Percentiles rank a stretch among this genome's conserved stretches.
Conservation (phyloP, 2,888 invertebrate species). For the Phragmatobia fuliginosa region DNA sequence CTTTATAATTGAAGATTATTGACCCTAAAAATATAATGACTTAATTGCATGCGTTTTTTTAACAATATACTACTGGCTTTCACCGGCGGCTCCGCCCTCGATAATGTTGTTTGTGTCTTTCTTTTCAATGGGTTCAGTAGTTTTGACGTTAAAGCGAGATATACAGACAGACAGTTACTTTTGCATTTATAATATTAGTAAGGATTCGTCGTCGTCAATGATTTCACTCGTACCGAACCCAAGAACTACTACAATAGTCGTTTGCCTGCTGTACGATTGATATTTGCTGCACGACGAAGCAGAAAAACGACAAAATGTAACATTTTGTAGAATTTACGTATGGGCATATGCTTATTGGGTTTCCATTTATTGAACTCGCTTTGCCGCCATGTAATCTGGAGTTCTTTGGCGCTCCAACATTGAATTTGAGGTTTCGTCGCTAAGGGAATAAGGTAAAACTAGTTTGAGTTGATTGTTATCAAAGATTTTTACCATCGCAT, state of each 20-base stretch:
- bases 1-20: not conserved
- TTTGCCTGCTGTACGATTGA: slow-evolving; percentile 20
- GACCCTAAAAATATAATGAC: not conserved
- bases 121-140: too few species aligned
- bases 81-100: too few species aligned
- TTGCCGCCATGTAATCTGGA: slow-evolving; percentile 16
- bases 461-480: slow-evolving; percentile 2
- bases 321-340: slow-evolving; percentile 16
- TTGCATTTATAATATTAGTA: too few species aligned
- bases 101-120: not conserved
- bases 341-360: slow-evolving; percentile 20
- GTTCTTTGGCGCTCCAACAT: slow-evolving; percentile 10
- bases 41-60: too few species aligned
- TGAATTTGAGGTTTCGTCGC: slow-evolving; percentile 15
- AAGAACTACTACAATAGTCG: slow-evolving; percentile 15
- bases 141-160: too few species aligned
- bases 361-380: slow-evolving; percentile 15
- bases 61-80: too few species aligned
- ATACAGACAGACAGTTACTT: too few species aligned
- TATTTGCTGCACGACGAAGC: slow-evolving; percentile 20
- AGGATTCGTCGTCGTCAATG: too few species aligned
- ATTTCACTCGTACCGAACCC: too few species aligned
- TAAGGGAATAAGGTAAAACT: slow-evolving; percentile 16
- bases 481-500: slow-evolving; percentile 7
- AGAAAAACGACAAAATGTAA: slow-evolving; percentile 24